phyloP scores from a whole-genome alignment of 2,888 invertebrate species.

The Hydrotaea cyrtoneurina region DNA sequence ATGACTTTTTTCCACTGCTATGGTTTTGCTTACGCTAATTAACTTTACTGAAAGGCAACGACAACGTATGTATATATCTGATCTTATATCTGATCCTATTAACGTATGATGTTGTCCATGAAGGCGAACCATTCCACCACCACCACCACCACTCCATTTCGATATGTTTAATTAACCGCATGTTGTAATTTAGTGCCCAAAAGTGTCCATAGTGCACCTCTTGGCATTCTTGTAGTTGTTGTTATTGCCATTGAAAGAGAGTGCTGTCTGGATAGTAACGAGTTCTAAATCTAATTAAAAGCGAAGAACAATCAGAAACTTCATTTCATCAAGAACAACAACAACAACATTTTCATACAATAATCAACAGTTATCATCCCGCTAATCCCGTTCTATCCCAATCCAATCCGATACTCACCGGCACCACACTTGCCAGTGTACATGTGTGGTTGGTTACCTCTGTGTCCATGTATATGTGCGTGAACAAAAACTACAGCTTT shows the following conservation, averaged over 20 bases:
- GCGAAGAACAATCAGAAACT: conserved; percentile 62
- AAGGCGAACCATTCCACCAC: too few species aligned
- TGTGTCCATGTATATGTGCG: too few species aligned
- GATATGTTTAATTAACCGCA: conserved; percentile 53
- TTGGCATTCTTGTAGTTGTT: neutral
- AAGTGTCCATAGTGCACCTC: conserved; percentile 8
- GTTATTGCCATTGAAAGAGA: neutral
- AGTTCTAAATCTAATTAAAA: conserved; percentile 67
- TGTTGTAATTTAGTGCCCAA: conserved; percentile 58
- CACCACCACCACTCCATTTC: neutral
- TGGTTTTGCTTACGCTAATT: too few species aligned
- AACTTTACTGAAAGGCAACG: too few species aligned
- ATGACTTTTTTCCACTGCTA: too few species aligned
- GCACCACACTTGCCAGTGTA: neutral
- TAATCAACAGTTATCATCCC: neutral
- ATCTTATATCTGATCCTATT: too few species aligned
- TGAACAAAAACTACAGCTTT: too few species aligned
- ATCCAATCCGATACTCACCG: conserved; percentile 14
- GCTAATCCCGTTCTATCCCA: conserved; percentile 20
- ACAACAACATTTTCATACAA: conserved; percentile 47
- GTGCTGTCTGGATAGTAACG: conserved; percentile 39
- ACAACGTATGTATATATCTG: too few species aligned
- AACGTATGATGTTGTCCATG: too few species aligned
- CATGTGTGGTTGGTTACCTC: too few species aligned
- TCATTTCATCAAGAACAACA: conserved; percentile 62